Conservation (phyloP, 2,113 vertebrate species). For the Gambusia holbrooki region DNA sequence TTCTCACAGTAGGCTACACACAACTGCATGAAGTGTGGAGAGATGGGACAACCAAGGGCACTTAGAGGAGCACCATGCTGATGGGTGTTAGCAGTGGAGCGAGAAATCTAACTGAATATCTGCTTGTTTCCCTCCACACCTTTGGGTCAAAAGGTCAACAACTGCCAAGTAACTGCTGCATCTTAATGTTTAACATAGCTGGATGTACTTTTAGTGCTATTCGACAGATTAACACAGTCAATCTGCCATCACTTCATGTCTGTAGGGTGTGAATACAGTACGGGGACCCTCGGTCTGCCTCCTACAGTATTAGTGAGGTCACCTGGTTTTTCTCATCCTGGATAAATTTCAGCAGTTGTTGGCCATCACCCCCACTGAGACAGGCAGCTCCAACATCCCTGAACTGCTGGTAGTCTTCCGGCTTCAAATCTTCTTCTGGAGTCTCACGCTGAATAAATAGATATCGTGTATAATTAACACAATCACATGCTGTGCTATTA, state of each 20-base stretch:
- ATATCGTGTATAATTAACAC: background rate
- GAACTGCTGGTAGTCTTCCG: constrained; percentile 89
- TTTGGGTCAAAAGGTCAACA: constrained; percentile 59
- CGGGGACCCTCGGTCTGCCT: background rate
- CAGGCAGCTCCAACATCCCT: constrained; percentile 83
- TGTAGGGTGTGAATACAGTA: background rate
- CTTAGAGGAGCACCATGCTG: constrained; percentile 59
- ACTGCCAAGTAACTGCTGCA: constrained; percentile 26
- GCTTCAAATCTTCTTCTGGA: constrained; percentile 84
- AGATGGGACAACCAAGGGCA: constrained; percentile 63
- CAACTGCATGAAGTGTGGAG: constrained; percentile 22
- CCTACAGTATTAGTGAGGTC: constrained; percentile 2
- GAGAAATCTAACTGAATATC: constrained; percentile 71
- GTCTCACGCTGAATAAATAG: constrained; percentile 81
- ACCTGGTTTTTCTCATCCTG: constrained; percentile 91
- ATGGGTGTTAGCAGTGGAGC: constrained; percentile 67
- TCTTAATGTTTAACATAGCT: constrained; percentile 33
- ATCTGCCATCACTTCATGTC: constrained; percentile 6
- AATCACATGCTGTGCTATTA: background rate
- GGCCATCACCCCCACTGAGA: constrained; percentile 81
- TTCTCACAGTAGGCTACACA: constrained; percentile 34
- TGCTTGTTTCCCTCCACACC: constrained; percentile 59
- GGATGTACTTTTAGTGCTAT: constrained; percentile 25
- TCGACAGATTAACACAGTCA: constrained; percentile 42
- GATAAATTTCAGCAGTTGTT: constrained; percentile 84